Evolutionary conservation across 2,888 invertebrate genomes (phyloP).

Genomic region (Meloe dianella): DNA sequence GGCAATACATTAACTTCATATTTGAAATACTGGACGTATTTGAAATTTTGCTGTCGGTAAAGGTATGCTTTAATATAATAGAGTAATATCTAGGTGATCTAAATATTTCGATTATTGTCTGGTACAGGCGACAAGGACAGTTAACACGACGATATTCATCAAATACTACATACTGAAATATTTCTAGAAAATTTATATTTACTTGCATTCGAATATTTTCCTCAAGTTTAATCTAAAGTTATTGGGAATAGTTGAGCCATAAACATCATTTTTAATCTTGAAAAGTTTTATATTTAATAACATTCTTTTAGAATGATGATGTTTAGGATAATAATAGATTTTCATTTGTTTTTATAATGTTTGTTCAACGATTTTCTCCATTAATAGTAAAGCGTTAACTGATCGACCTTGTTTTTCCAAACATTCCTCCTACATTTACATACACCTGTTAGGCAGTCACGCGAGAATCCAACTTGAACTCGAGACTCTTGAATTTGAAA

Average conservation of each 20-base stretch:
- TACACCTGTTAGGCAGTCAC: conserved; percentile 33
- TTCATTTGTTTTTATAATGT: background rate
- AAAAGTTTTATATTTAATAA: too few relatives aligned
- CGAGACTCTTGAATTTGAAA: conserved; percentile 29
- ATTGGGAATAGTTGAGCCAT: background rate
- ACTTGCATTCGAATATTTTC: background rate
- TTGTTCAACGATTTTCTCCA: background rate
- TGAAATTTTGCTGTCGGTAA: conserved; percentile 36
- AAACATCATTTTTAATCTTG: background rate
- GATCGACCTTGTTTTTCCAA: conserved; percentile 25
- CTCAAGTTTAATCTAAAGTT: background rate
- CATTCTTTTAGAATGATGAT: too few relatives aligned
- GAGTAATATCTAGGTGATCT: conserved; percentile 18
- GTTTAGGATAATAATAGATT: too few relatives aligned
- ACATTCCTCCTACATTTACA: conserved; percentile 31
- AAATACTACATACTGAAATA: conserved; percentile 26
- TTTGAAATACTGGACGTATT: conserved; percentile 41
- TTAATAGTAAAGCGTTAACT: conserved; percentile 28
- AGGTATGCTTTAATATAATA: conserved; percentile 35
- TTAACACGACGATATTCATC: conserved; percentile 23
- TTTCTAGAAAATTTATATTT: conserved; percentile 16
- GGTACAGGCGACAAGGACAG: conserved; percentile 16
- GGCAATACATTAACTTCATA: conserved; percentile 32
- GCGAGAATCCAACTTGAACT: conserved; percentile 30
- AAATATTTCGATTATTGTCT: conserved; percentile 30